Percentiles rank a stretch among this genome's conserved stretches.
Evolutionary conservation across 2,797 vertebrate genomes (phyloP).

Genomic region (Coendou prehensilis): DNA sequence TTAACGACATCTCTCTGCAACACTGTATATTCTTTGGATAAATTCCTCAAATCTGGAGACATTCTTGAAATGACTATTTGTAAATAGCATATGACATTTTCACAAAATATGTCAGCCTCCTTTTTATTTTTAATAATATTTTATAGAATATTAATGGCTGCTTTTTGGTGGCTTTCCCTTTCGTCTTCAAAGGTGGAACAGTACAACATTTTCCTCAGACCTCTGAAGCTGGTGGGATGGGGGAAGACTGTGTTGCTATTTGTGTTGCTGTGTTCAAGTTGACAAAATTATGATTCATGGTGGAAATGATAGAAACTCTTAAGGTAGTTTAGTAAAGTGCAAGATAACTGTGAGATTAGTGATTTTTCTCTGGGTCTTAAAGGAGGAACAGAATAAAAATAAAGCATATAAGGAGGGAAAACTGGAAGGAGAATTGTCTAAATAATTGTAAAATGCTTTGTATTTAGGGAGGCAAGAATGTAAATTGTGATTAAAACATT

Average conservation of each 20-base stretch:
- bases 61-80: constrained; percentile 58
- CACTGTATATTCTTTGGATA: constrained; percentile 31
- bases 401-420: neutral
- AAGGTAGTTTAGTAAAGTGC: neutral
- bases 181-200: neutral
- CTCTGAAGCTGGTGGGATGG: neutral
- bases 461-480: neutral
- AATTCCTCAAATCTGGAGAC: constrained; percentile 1
- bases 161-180: neutral
- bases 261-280: neutral
- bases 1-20: neutral
- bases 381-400: neutral
- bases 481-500: neutral
- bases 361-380: neutral
- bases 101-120: neutral
- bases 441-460: neutral
- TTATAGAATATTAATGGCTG: neutral
- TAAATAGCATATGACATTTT: neutral
- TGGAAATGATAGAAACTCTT: neutral
- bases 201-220: neutral
- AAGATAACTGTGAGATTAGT: neutral
- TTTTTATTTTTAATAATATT: constrained; percentile 47
- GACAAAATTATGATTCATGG: neutral
- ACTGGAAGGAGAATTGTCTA: neutral
- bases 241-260: neutral